Base-by-base conservation (phyloP, 2,888 invertebrate species). In the Helleia helle region DNA sequence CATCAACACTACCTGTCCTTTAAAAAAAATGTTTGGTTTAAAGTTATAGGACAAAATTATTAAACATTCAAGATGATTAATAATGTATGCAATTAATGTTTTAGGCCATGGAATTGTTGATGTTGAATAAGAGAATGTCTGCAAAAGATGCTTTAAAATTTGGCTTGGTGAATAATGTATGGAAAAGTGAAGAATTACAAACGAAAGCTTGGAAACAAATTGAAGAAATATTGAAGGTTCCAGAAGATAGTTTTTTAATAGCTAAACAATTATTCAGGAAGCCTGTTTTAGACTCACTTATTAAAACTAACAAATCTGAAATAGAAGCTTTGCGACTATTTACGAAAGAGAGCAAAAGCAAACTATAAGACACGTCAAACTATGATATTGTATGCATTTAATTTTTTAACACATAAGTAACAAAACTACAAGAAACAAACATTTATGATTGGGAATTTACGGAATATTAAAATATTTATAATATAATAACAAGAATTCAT, bases 141-240 rank as follows among this genome's bases (percentile, higher is more conserved):
- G 94, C 95, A 0, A 58, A 83, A 40, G 95, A 97, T 76, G 98
- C 97, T 0, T 80, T 88, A 36, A 79, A 89, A 28, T 87, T 87
- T 59, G 93, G 94, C 15, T 89, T 98, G 41, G 89, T 97, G 0
- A 91, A 94, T 7, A 88, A 91, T 60, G 81, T 97, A 8, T 91
- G 93, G 53, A 91, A 92, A 44, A 75, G 87, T 26, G 74, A 86
- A 13, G 83, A 89, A 38, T 68, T 93, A 38, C 75, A 90, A 38
- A 74, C 65, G 55, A 80, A 87, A 59, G 87, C 89, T 22, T 90
- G 87, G 87, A 73, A 83, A 47, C 87, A 80, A 62, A 85, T 88
- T 52, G 79, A 70, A 17, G 74, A 87, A 58, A 74, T 87, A 56
- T 74, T 89, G 65, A 56, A 75, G 47, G 64, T 88, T 49, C 88